Evolutionary conservation across 1,140 invertebrate species (phyloP).

Genomic region (Orius insidiosus): DNA sequence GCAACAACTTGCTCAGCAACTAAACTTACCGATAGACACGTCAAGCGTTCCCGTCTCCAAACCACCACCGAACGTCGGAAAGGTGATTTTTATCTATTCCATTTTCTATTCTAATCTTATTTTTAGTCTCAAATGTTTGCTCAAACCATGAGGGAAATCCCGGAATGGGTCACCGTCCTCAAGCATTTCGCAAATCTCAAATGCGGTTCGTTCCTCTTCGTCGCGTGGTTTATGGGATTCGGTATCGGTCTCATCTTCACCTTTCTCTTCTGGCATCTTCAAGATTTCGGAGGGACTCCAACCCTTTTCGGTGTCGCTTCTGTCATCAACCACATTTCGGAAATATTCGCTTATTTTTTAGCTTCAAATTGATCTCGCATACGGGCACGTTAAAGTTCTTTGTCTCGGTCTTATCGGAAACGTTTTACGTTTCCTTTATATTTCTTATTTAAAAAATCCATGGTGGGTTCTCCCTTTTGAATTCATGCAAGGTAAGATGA

Average conservation of each 20-base stretch:
- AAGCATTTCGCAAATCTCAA: slow-evolving; percentile 80
- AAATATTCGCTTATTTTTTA: slow-evolving; percentile 99
- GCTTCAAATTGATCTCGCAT: slow-evolving; percentile 80
- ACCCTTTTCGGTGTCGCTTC: slow-evolving; percentile 96
- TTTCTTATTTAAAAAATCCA: slow-evolving; percentile 81
- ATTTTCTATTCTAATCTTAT: no score
- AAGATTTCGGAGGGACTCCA: slow-evolving; percentile 91
- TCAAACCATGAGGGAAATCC: slow-evolving; percentile 75
- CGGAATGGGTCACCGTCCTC: slow-evolving; percentile 81
- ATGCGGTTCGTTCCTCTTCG: slow-evolving; percentile 84
- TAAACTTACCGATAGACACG: no score
- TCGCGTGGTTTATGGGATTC: slow-evolving; percentile 98
- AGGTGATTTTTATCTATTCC: no score
- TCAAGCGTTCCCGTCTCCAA: no score
- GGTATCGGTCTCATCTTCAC: slow-evolving; percentile 99
- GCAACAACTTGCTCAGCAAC: no score
- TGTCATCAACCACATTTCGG: slow-evolving; percentile 96
- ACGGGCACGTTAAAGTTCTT: slow-evolving; percentile 88
- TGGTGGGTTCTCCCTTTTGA: slow-evolving; percentile 98
- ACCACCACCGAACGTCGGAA: no score
- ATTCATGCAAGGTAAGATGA: slow-evolving; percentile 76
- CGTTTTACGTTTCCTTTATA: slow-evolving; percentile 88
- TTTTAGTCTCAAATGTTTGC: slow-evolving; percentile 78
- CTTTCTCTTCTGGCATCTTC: slow-evolving; percentile 96
- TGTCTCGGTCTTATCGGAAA: slow-evolving; percentile 86